A percentile compares a stretch with the other conserved stretches of the same genome.
phyloP scores from a whole-genome alignment of 2,797 vertebrate genomes.

The Neopelma chrysocephalum region DNA sequence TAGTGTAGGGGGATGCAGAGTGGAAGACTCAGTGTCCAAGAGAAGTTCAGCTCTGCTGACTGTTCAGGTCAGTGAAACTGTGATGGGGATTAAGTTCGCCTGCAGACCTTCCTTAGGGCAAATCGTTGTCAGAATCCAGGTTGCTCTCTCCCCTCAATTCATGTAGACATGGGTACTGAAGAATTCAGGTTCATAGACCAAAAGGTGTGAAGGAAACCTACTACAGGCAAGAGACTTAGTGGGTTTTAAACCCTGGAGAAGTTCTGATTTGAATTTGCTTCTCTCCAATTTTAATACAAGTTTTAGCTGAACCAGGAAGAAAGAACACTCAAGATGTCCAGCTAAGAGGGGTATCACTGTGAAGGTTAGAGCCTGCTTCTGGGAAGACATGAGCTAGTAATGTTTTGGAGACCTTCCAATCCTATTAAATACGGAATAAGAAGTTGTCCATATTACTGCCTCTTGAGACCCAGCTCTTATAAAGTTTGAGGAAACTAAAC shows the following conservation, averaged over 20 bases:
- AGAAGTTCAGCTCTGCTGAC: neutral
- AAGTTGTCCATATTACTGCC: slow-evolving; percentile 23
- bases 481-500: slow-evolving; percentile 52
- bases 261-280: neutral
- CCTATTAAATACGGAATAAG: slow-evolving; percentile 20
- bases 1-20: neutral
- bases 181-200: neutral
- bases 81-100: neutral
- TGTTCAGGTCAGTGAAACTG: neutral
- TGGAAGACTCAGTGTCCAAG: neutral
- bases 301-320: neutral
- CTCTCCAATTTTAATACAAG: neutral
- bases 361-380: neutral
- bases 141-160: neutral
- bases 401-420: neutral
- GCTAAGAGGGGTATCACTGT: neutral
- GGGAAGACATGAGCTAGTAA: neutral
- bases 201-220: neutral
- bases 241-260: neutral
- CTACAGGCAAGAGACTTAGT: neutral
- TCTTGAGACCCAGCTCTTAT: slow-evolving; percentile 9
- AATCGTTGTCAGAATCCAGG: neutral
- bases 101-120: neutral
- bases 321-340: neutral
- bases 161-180: neutral